Evolutionary conservation across 1,140 invertebrate species (phyloP).

Genomic region (Leptonema lineaticorne): DNA sequence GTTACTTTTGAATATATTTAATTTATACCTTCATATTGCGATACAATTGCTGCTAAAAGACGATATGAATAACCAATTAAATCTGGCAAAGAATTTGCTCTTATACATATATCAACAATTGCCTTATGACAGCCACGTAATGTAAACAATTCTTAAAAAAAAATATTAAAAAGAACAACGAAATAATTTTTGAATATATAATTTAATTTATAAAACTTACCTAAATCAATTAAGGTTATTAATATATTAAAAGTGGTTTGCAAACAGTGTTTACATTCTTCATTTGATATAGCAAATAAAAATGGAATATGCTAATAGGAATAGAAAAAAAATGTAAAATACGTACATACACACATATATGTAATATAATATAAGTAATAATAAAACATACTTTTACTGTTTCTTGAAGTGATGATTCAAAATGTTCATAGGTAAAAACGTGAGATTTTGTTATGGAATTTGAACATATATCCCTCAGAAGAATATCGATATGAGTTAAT

Average conservation of each 20-base stretch:
- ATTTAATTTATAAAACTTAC: constrained; percentile 18
- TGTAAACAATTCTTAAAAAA: constrained; percentile 50
- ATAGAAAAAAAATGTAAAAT: neutral
- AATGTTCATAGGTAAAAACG: constrained; percentile 50
- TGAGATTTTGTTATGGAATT: constrained; percentile 46
- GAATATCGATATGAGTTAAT: constrained; percentile 49
- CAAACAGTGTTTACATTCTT: constrained; percentile 19
- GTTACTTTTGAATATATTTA: neutral
- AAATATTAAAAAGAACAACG: constrained; percentile 2
- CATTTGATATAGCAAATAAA: neutral
- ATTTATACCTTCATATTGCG: constrained; percentile 49
- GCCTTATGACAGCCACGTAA: constrained; percentile 47
- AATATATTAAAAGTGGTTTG: constrained; percentile 1
- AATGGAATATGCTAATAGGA: constrained; percentile 4
- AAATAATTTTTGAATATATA: constrained; percentile 1
- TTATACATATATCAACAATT: constrained; percentile 49
- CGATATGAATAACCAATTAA: constrained; percentile 49
- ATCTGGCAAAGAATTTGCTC: constrained; percentile 43
- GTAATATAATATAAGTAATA: neutral
- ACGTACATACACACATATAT: neutral
- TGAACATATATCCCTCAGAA: constrained; percentile 50
- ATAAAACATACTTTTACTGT: constrained; percentile 46
- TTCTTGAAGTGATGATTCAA: constrained; percentile 45
- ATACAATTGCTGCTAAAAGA: constrained; percentile 49
- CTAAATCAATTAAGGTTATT: constrained; percentile 30